Percentiles rank a stretch among this genome's conserved stretches.
These are phyloP conservation scores for Neoitamus cyanurus DNA, from an alignment of 2,888 invertebrate species.

Conservation along the genomic window DNA sequence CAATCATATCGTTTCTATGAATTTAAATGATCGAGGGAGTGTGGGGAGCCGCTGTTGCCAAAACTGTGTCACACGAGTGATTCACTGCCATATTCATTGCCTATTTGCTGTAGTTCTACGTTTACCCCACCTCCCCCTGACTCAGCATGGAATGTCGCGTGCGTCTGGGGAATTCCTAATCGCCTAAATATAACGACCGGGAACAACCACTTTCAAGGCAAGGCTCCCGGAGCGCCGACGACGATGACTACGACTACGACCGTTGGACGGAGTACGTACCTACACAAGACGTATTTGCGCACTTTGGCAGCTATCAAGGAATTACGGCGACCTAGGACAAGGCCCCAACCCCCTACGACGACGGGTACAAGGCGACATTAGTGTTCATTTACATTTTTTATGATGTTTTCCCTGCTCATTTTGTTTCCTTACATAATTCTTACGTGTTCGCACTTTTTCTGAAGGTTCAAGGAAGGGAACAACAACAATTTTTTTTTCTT, in stretches of 20 bases:
- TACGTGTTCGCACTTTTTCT: not conserved
- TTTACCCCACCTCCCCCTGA: not conserved
- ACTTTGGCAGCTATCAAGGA: slow-evolving; percentile 20
- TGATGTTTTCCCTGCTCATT: not conserved
- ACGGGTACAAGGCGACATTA: not conserved
- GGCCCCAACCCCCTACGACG: not conserved
- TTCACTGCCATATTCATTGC: slow-evolving; percentile 8
- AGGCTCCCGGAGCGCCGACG: not conserved
- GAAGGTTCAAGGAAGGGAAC: not conserved
- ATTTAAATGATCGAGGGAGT: not conserved
- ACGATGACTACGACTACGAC: not conserved
- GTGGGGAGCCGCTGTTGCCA: not conserved
- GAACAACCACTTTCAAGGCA: slow-evolving; percentile 6
- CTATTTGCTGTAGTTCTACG: not conserved
- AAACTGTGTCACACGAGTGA: slow-evolving; percentile 8
- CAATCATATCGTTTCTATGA: slow-evolving; percentile 1
- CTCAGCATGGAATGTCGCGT: slow-evolving; percentile 11
- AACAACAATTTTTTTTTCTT: not conserved
- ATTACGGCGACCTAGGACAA: slow-evolving; percentile 12
- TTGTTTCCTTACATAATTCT: slow-evolving; percentile 5
- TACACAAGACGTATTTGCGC: slow-evolving; percentile 3
- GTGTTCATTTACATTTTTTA: slow-evolving; percentile 5
- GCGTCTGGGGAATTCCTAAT: not conserved
- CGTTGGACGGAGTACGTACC: not conserved
- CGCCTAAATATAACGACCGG: slow-evolving; percentile 15